Conservation (phyloP, 2,113 vertebrate species). For the Clarias macrocephalus region DNA sequence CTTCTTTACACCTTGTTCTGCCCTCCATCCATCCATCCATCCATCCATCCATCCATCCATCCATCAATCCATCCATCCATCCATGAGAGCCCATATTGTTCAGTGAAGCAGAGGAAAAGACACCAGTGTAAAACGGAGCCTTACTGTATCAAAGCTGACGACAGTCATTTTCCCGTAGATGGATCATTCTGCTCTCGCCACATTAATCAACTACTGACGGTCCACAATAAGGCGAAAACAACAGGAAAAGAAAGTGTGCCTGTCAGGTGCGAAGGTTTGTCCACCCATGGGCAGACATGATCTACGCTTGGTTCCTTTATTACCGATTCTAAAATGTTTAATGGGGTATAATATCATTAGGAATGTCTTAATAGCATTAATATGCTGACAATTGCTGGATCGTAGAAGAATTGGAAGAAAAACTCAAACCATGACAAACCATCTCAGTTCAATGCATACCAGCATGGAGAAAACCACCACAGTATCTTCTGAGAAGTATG, state of each 20-base stretch:
- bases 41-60: neutral
- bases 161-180: constrained; percentile 65
- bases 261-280: neutral
- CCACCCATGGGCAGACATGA: neutral
- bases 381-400: no score
- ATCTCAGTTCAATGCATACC: no score
- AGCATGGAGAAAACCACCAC: no score
- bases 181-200: constrained; percentile 62
- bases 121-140: constrained; percentile 5
- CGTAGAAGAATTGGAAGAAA: no score
- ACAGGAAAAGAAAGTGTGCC: neutral
- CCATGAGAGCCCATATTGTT: constrained; percentile 2
- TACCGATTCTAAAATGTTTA: neutral
- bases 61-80: neutral
- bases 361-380: neutral
- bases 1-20: neutral
- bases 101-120: constrained; percentile 17
- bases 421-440: no score
- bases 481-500: no score
- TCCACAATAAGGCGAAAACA: constrained; percentile 42
- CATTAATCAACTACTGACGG: constrained; percentile 67
- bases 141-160: constrained; percentile 27
- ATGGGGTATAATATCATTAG: neutral
- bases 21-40: neutral
- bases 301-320: neutral